phyloP scores from a whole-genome alignment of 2,113 vertebrate genomes.

The Gavialis gangeticus region DNA sequence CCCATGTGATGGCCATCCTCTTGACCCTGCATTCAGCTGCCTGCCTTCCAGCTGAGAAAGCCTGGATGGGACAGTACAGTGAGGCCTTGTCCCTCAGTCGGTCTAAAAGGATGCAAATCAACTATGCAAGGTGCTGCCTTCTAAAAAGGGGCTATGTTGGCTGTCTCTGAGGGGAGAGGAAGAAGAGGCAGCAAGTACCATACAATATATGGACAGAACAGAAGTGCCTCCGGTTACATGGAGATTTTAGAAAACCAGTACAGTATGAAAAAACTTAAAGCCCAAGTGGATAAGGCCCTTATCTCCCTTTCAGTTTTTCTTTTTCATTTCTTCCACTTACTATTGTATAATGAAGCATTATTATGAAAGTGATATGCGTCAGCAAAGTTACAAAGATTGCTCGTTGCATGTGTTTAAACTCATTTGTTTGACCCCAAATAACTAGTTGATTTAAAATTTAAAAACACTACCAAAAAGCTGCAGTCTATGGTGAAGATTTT shows the following conservation, averaged over 20 bases:
- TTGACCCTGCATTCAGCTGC: conserved; percentile 4
- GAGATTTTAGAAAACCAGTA: not conserved
- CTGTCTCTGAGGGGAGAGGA: not conserved
- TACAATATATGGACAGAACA: not conserved
- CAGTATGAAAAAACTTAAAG: not conserved
- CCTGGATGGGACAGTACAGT: too few relatives aligned
- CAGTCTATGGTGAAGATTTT: not conserved
- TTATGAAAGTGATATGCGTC: not conserved
- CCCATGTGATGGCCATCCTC: not conserved
- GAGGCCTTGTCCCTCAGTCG: too few relatives aligned
- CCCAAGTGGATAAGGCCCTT: not conserved
- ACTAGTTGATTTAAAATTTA: not conserved
- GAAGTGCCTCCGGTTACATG: not conserved
- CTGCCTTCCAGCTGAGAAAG: not conserved
- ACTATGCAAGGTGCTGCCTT: fast-evolving
- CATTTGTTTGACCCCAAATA: not conserved
- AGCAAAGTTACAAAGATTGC: not conserved
- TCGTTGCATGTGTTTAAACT: not conserved
- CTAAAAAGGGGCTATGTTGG: not conserved
- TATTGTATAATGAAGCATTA: not conserved
- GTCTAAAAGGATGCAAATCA: not conserved
- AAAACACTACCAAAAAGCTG: not conserved
- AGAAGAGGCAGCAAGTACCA: not conserved
- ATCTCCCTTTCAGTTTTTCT: fast-evolving
- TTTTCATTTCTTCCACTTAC: not conserved